phyloP scores from a whole-genome alignment of 1,140 invertebrate genomes.

The Ips nitidus region DNA sequence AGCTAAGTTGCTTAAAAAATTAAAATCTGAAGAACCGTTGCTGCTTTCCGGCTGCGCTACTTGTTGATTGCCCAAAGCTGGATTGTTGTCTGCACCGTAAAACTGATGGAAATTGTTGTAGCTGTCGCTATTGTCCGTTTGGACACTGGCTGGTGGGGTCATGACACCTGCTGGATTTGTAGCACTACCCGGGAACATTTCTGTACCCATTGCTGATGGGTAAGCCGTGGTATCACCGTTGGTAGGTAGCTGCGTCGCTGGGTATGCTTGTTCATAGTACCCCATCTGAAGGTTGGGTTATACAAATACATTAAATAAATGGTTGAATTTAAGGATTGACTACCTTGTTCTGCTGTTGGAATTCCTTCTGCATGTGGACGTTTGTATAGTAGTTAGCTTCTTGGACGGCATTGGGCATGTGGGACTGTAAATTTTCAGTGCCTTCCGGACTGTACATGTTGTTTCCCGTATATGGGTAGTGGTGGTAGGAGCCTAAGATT shows the following conservation, averaged over 20 bases:
- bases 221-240: conserved; percentile 50
- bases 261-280: conserved; percentile 50
- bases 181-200: conserved; percentile 43
- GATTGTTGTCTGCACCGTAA: conserved; percentile 61
- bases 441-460: conserved; percentile 46
- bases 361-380: conserved; percentile 46
- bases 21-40: conserved; percentile 88
- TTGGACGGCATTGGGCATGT: conserved; percentile 42
- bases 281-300: conserved; percentile 23
- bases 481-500: conserved; percentile 41
- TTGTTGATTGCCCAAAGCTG: conserved; percentile 49
- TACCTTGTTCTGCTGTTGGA: conserved; percentile 41
- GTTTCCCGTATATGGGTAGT: conserved; percentile 43
- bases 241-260: conserved; percentile 42
- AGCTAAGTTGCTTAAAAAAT: conserved; percentile 86
- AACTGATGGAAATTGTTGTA: conserved; percentile 71
- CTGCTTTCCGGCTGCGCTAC: conserved; percentile 70
- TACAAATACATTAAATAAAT: conserved; percentile 9
- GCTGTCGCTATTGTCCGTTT: conserved; percentile 59
- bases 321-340: neutral
- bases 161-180: conserved; percentile 49
- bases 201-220: conserved; percentile 43
- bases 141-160: conserved; percentile 61
- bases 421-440: conserved; percentile 39
- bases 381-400: conserved; percentile 46